Conservation (phyloP, 2,797 vertebrate species). For the Lateolabrax maculatus region DNA sequence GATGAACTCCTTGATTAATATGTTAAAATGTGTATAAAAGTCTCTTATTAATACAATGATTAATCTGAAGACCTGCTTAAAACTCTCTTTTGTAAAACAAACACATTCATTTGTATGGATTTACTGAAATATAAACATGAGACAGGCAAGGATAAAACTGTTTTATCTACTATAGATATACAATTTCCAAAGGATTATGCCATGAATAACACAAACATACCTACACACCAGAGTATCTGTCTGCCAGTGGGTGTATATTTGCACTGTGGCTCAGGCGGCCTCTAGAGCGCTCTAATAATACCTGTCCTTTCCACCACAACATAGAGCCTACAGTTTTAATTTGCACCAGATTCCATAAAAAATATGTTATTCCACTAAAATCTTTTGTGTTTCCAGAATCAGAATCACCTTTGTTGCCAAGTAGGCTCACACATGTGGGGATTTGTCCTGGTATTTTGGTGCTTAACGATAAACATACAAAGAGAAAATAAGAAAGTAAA, state of each 20-base stretch:
- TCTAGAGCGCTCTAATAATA: not conserved
- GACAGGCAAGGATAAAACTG: too few species aligned
- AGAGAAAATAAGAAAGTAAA: too few species aligned
- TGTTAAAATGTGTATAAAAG: slow-evolving; percentile 26
- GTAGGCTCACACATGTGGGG: too few species aligned
- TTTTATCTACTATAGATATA: not conserved
- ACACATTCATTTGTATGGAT: not conserved
- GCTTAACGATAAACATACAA: too few species aligned
- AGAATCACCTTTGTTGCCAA: too few species aligned
- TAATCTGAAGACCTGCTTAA: slow-evolving; percentile 23
- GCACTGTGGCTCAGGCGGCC: not conserved
- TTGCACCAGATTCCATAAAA: not conserved
- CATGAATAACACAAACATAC: not conserved
- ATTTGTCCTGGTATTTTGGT: too few species aligned
- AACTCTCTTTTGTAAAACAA: slow-evolving; percentile 3
- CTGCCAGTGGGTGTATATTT: not conserved
- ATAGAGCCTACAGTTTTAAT: not conserved
- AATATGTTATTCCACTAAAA: not conserved
- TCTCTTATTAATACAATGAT: slow-evolving; percentile 39
- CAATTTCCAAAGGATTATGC: not conserved
- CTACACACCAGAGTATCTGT: not conserved
- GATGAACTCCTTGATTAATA: slow-evolving; percentile 54
- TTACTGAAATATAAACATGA: not conserved
- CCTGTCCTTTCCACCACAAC: not conserved
- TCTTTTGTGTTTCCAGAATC: not conserved